Percentiles rank a stretch among this genome's conserved stretches.
Conservation (phyloP, 1,140 invertebrate species). For the Tetraneura akinire region DNA sequence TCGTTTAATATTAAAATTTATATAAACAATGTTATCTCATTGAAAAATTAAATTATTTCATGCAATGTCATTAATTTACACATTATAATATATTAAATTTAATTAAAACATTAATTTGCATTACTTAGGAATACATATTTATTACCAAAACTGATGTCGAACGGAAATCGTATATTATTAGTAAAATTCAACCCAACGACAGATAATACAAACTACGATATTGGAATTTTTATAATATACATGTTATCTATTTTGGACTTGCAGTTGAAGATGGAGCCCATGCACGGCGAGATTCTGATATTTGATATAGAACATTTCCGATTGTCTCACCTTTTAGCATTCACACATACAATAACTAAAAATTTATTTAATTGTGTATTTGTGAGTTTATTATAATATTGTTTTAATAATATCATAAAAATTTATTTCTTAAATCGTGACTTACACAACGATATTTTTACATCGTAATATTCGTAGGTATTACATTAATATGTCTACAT, state of each 20-base stretch:
- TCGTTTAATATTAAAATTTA: no score
- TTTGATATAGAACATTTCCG: not conserved
- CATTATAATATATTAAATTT: no score
- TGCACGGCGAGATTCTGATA: not conserved
- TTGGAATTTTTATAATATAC: no score
- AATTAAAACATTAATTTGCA: no score
- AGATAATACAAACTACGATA: not conserved
- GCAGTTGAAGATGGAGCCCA: not conserved
- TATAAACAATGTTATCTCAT: no score
- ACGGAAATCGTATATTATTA: not conserved
- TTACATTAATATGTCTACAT: no score
- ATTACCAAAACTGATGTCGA: conserved; percentile 5
- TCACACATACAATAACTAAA: conserved; percentile 14
- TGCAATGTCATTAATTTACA: no score
- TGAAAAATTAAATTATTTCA: no score
- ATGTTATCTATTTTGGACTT: not conserved
- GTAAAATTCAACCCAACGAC: not conserved
- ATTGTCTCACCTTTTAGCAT: conserved; percentile 23
- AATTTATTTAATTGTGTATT: conserved; percentile 12
- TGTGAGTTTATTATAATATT: not conserved
- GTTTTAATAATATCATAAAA: no score
- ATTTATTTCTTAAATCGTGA: no score
- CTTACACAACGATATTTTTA: no score
- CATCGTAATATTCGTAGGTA: no score
- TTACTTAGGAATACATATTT: not conserved